A percentile compares a stretch with the other conserved stretches of the same genome.
phyloP scores from a whole-genome alignment of 2,888 invertebrate species.

The Amiota communis region DNA sequence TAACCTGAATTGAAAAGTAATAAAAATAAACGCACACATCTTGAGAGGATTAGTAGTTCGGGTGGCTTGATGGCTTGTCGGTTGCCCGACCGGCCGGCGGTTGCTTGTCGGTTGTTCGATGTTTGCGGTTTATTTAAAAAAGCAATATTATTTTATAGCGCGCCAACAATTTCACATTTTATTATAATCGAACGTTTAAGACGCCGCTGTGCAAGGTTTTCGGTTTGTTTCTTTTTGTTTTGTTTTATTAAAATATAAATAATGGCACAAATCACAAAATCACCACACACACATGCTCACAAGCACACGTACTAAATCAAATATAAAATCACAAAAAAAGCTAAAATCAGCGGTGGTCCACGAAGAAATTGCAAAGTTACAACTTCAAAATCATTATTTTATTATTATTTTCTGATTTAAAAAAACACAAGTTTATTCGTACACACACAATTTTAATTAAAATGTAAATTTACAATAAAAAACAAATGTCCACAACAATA shows the following conservation, averaged over 20 bases:
- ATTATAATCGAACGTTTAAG: no score
- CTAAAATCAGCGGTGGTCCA: constrained; percentile 1
- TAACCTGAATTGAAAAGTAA: not conserved
- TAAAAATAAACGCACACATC: constrained; percentile 23
- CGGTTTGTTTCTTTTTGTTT: no score
- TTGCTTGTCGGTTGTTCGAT: no score
- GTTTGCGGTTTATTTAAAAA: no score
- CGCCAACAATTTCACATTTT: no score
- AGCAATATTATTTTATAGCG: no score
- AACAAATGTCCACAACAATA: not conserved
- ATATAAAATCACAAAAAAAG: not conserved
- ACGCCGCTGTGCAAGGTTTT: no score
- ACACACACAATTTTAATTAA: constrained; percentile 3
- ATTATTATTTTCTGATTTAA: not conserved
- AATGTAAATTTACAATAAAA: not conserved
- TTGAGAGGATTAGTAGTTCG: not conserved
- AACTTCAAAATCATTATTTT: not conserved
- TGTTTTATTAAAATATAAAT: constrained; percentile 18
- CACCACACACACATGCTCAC: not conserved
- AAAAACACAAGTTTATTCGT: constrained; percentile 1
- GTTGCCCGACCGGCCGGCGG: no score
- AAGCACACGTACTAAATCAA: not conserved
- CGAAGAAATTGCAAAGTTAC: constrained; percentile 2
- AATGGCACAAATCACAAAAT: constrained; percentile 10
- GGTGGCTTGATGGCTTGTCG: no score